A percentile compares a stretch with the other conserved stretches of the same genome.
These are phyloP conservation scores for Eupithecia vulgata DNA, from an alignment of 2,888 invertebrate species.

Conservation along the genomic window DNA sequence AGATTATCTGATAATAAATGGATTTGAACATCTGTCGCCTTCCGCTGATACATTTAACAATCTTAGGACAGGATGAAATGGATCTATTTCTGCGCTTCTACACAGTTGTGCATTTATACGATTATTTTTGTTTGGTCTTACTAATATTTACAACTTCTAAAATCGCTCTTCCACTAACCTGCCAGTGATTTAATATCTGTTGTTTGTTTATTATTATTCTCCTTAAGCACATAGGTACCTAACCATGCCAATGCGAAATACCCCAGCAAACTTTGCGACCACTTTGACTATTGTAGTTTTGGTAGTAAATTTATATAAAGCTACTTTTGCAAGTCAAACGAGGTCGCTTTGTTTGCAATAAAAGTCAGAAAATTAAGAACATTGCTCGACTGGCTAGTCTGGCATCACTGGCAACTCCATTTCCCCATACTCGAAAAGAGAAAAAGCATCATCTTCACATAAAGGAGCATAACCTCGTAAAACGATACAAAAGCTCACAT, in stretches of 20 bases:
- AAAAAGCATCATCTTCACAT: constrained; percentile 5
- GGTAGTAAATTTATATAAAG: not conserved
- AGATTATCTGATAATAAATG: constrained; percentile 13
- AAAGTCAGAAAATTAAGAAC: not conserved
- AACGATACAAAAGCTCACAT: constrained; percentile 27
- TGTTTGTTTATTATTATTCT: not conserved
- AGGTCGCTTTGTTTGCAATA: not conserved
- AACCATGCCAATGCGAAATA: not conserved
- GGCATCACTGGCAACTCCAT: not conserved
- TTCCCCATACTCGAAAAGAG: not conserved
- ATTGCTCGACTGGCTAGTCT: not conserved
- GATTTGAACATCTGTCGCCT: constrained; percentile 5
- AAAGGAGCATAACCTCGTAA: constrained; percentile 26
- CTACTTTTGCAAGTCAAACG: constrained; percentile 11
- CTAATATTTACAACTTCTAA: not conserved
- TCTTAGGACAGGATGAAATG: not conserved
- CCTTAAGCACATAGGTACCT: not conserved
- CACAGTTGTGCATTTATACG: not conserved
- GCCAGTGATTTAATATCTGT: no score
- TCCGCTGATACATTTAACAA: not conserved
- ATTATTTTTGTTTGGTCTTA: not conserved
- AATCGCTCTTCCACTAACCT: not conserved
- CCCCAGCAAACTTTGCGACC: not conserved
- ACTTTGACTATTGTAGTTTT: constrained; percentile 5
- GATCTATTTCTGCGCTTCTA: not conserved